Conservation (phyloP, 2,113 vertebrate species). For the Bubalus kerabau region DNA sequence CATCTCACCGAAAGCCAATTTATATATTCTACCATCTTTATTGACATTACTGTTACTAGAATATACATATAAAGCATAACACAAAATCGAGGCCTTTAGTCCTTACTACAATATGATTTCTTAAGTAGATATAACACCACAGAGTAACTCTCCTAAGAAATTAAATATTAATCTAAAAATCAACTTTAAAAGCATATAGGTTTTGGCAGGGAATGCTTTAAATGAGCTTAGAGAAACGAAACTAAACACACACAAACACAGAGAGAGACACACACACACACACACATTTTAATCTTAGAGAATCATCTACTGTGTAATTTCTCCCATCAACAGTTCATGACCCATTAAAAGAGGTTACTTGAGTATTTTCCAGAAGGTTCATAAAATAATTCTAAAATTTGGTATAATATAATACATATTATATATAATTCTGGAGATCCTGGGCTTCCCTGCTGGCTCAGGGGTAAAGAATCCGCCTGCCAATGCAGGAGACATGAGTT, state of each 20-base stretch:
- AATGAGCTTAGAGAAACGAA: background rate
- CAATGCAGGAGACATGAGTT: background rate
- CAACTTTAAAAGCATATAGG: conserved; percentile 2
- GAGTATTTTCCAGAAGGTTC: background rate
- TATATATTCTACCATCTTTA: background rate
- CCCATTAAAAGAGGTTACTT: background rate
- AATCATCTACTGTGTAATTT: background rate
- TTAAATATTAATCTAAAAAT: conserved; percentile 21
- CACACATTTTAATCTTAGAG: background rate
- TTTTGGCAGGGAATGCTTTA: background rate
- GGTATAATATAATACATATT: background rate
- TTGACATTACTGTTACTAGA: background rate
- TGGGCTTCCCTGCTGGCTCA: background rate
- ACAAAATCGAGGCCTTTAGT: background rate
- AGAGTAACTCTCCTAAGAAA: conserved; percentile 25
- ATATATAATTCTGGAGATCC: background rate
- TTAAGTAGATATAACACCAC: background rate
- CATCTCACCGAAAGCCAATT: background rate
- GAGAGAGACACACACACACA: background rate
- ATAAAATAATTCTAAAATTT: conserved; percentile 9
- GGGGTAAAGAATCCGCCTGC: background rate
- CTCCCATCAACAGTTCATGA: background rate
- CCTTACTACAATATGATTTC: background rate
- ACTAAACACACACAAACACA: background rate
- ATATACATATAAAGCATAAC: background rate